These are phyloP conservation scores for Argya squamiceps DNA, from an alignment of 2,797 vertebrate genomes.

Conservation along the genomic window DNA sequence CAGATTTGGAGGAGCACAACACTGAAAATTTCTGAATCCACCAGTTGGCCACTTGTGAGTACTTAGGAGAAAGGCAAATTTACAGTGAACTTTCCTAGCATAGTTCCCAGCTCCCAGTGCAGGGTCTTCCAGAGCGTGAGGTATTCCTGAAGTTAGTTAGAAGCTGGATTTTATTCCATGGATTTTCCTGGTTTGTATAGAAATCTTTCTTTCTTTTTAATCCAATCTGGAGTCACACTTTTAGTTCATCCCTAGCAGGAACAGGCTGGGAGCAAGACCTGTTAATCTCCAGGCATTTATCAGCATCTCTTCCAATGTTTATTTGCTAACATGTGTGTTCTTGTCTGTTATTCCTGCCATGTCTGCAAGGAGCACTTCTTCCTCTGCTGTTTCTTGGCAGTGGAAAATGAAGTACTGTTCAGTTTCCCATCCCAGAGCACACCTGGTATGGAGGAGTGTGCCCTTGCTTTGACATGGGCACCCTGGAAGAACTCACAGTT, in stretches of 20 bases:
- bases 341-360: not conserved
- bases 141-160: not conserved
- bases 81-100: not conserved
- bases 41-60: not conserved
- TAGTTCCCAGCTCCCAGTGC: not conserved
- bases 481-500: not conserved
- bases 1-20: not conserved
- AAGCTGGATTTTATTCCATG: not conserved
- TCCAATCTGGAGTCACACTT: not conserved
- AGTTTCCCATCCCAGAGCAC: not conserved
- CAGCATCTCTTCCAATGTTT: not conserved
- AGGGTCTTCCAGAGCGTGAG: not conserved
- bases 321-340: fast-evolving
- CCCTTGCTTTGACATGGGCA: not conserved
- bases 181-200: not conserved
- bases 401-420: not conserved
- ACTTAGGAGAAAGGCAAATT: not conserved
- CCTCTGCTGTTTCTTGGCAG: not conserved
- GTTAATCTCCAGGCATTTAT: not conserved
- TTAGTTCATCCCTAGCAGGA: not conserved
- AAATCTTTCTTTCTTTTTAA: not conserved
- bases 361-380: not conserved
- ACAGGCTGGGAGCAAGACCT: not conserved
- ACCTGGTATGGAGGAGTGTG: fast-evolving
- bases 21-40: not conserved